Evolutionary conservation across 2,113 vertebrate genomes (phyloP), one percentile per base, ranked within the genome.

Genomic region (Camarhynchus parvulus): DNA sequence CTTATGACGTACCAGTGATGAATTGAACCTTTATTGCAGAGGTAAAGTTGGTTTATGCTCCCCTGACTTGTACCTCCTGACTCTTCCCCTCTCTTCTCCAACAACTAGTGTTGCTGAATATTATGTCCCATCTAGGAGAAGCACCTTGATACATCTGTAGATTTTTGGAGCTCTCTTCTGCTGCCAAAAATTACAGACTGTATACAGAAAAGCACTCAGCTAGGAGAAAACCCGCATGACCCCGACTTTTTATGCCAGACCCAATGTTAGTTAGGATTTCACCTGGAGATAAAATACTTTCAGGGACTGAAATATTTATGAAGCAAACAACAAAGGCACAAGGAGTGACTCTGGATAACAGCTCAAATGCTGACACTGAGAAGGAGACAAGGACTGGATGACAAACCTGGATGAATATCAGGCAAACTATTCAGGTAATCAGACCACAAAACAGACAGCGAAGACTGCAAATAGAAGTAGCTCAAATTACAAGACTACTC

Each of bases 281-380:
- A 86, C 31, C 20, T 50, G 21, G 44, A 85, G 35, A 90, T 56
- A 76, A 83, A 80, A 80, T 24, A 92, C n/a, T 76, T 86, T 41
- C 37, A 55, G 59, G 9, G n/a, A 86, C 41, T 78, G 25, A 87
- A 95, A 94, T 83, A 95, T 55, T 77, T 83, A 92, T 50, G 42
- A 87, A 74, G 46, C 37, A 90, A 86, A 49, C n/a, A 73, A 68
- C 25, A 76, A 81, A 89, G 50, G 69, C 69, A 84, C 18, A 42
- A 37, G n/a, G 19, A 89, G 18, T 16, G 35, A 92, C 59, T n/a
- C 72, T 42, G 42, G 49, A 77, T 35, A 76, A 64, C 16, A 56
- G 33, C 27, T 52, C 2, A 8, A 70, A 73, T 0, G 0, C 30
- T 53, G 37, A 80, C 6, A 19, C 17, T 15, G 33, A 76, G 15